Evolutionary conservation across 2,797 vertebrate genomes (phyloP), one percentile per base, ranked within the genome.

Genomic region (Acomys russatus): DNA sequence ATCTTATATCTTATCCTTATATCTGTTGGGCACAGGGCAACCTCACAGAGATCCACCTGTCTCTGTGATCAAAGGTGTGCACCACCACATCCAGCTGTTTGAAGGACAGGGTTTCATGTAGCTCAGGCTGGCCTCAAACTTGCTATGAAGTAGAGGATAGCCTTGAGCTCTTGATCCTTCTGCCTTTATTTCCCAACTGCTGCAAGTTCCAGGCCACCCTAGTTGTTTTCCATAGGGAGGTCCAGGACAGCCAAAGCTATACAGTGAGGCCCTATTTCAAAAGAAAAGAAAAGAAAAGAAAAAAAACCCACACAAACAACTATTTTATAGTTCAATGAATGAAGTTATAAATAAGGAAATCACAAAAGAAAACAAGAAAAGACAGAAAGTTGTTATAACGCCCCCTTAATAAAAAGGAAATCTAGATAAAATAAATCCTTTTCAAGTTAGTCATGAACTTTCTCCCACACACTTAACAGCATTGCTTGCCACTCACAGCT

Each of bases 341-440:
- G 15, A 80, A 91, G 78, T 91, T 49, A 61, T 49, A 84, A 71
- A 74, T 30, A n/a, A 38, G 30, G 20, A 51, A 25, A 64, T 71
- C 88, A 79, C 18, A 51, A 80, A 76, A 91, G 59, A 61, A 70
- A 90, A 25, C 38, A 70, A 76, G 35, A 74, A 9, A 84, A n/a
- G 90, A n/a, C 23, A 90, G 22, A 5, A 38, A 88, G n/a, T 10
- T 82, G 71, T 88, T 63, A 30, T 33, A 66, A 91, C 20, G 0
- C n/a, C 1, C 35, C 33, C 9, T 12, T 71, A 74, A 20, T 28
- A 51, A 80, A 88, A 44, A 66, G 33, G 2, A 70, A 64, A 88
- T 51, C 68, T 51, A 96, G 51, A 87, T 49, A 79, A 92, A 85
- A 77, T 71, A 71, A n/a, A 64, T 66, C n/a, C 33, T 70, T 92